phyloP scores from a whole-genome alignment of 1,140 invertebrate species.

The Calliphora vicina region DNA sequence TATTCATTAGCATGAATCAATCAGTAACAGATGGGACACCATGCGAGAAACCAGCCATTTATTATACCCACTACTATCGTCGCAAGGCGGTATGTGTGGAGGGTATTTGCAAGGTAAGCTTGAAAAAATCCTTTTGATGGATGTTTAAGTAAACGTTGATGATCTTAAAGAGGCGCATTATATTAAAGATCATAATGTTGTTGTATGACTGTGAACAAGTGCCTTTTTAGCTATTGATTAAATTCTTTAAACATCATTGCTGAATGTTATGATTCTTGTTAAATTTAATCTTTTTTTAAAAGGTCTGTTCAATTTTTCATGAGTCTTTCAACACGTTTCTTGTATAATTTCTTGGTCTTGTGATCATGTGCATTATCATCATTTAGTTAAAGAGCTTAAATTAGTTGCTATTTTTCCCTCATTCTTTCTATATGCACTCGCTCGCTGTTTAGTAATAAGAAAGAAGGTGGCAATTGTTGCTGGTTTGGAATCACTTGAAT shows the following conservation, averaged over 20 bases:
- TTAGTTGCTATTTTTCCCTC: not conserved
- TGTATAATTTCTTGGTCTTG: not conserved
- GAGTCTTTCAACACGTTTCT: not conserved
- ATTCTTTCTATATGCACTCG: not conserved
- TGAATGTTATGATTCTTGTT: not conserved
- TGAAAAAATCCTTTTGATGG: too few species aligned
- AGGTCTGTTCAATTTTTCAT: not conserved
- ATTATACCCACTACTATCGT: slow-evolving; percentile 60
- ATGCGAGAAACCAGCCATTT: slow-evolving; percentile 71
- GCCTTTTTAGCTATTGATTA: not conserved
- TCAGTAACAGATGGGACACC: slow-evolving; percentile 84
- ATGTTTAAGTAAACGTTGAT: not conserved
- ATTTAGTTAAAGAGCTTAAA: slow-evolving; percentile 7
- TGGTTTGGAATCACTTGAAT: not conserved
- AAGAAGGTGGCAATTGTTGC: slow-evolving; percentile 1
- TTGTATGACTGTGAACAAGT: not conserved
- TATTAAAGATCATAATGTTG: not conserved
- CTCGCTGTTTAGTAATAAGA: not conserved
- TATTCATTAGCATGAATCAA: slow-evolving; percentile 85
- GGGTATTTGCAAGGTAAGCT: slow-evolving; percentile 81
- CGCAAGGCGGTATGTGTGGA: slow-evolving; percentile 78
- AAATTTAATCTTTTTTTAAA: not conserved
- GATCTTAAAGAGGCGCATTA: too few species aligned
- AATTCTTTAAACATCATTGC: not conserved
- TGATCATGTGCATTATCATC: not conserved